Evolutionary conservation across 2,888 invertebrate species (phyloP).

Genomic region (Zonitis immaculata): DNA sequence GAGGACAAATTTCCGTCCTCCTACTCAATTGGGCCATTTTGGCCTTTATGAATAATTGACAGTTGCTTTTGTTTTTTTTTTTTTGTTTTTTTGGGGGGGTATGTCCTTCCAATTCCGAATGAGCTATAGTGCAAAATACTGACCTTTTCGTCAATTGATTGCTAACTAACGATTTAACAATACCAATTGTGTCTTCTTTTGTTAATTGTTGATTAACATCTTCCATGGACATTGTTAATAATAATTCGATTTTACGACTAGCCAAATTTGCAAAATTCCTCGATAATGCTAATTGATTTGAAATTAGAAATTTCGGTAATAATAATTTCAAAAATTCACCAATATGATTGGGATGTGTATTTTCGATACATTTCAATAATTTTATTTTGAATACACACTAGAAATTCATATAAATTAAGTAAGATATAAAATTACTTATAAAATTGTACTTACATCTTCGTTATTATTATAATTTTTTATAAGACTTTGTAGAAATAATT

Average conservation of each 20-base stretch:
- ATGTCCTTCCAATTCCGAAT: no score
- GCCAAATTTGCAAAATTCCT: conserved; percentile 69
- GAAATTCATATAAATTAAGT: background rate
- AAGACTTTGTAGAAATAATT: conserved; percentile 66
- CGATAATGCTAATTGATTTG: conserved; percentile 62
- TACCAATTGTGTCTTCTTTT: conserved; percentile 63
- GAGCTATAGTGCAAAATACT: conserved; percentile 27
- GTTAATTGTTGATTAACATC: conserved; percentile 61
- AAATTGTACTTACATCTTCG: conserved; percentile 43
- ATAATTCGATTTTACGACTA: conserved; percentile 61
- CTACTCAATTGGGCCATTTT: no score
- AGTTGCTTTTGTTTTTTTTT: no score
- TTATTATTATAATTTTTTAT: conserved; percentile 47
- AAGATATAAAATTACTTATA: background rate
- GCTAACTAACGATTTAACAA: conserved; percentile 58
- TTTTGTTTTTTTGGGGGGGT: no score
- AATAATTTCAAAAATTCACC: conserved; percentile 64
- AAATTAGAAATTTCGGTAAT: conserved; percentile 61
- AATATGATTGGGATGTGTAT: conserved; percentile 65
- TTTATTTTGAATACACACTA: conserved; percentile 58
- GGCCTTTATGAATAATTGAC: no score
- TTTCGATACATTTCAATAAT: conserved; percentile 63
- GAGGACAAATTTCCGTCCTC: no score
- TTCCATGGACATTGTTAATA: conserved; percentile 60
- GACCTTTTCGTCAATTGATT: conserved; percentile 59